Percentiles rank a stretch among this genome's conserved stretches.
phyloP scores from a whole-genome alignment of 1,140 invertebrate genomes.

The Eurytemora carolleeae region DNA sequence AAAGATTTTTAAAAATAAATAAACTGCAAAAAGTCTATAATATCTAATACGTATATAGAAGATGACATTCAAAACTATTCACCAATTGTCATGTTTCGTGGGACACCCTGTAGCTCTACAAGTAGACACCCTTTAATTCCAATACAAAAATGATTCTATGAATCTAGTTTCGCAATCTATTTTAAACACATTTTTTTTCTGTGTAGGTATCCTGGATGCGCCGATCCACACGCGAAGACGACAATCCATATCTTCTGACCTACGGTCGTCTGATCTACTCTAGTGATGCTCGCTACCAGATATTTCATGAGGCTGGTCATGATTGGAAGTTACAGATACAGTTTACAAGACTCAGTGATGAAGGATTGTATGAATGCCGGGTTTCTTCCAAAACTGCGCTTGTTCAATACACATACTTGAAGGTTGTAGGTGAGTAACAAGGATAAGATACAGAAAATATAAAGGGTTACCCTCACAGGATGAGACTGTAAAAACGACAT shows the following conservation, averaged over 20 bases:
- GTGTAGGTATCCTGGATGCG: slow-evolving; percentile 53
- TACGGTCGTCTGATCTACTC: slow-evolving; percentile 55
- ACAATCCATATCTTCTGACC: slow-evolving; percentile 44
- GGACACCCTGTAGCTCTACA: too few relatives aligned
- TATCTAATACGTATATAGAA: too few relatives aligned
- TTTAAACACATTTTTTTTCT: not conserved
- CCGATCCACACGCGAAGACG: slow-evolving; percentile 39
- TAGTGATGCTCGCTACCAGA: slow-evolving; percentile 48
- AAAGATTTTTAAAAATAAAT: too few relatives aligned
- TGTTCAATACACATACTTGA: slow-evolving; percentile 44
- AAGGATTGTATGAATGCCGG: slow-evolving; percentile 55
- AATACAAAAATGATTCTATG: too few relatives aligned
- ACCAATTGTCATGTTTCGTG: too few relatives aligned
- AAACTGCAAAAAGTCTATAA: too few relatives aligned
- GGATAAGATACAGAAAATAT: slow-evolving; percentile 22
- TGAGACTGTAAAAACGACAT: too few relatives aligned
- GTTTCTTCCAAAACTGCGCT: slow-evolving; percentile 52
- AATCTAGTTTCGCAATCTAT: too few relatives aligned
- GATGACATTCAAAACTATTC: too few relatives aligned
- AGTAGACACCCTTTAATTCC: too few relatives aligned
- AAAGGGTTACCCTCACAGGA: not conserved
- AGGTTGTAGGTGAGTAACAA: slow-evolving; percentile 45
- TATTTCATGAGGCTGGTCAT: slow-evolving; percentile 50
- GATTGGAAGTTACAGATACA: slow-evolving; percentile 53
- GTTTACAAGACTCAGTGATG: slow-evolving; percentile 47